phyloP scores from a whole-genome alignment of 2,113 vertebrate genomes.

The Vulpes lagopus region DNA sequence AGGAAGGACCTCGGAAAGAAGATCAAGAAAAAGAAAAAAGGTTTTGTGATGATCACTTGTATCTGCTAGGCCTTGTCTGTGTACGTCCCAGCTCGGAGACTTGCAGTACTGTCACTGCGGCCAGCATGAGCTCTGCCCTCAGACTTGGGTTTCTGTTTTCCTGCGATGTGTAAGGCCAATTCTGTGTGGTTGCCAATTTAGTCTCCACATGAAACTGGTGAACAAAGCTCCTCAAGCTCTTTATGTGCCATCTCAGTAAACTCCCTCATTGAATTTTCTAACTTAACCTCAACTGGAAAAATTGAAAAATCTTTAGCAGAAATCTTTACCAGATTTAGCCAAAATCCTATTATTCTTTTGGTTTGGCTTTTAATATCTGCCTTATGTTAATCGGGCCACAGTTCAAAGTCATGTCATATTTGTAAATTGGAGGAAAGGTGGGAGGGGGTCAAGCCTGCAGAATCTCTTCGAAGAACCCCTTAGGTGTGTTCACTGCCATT shows the following conservation, averaged over 20 bases:
- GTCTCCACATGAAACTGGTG: background rate
- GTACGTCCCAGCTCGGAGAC: rapidly evolving
- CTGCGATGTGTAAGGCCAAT: rapidly evolving
- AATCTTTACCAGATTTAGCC: background rate
- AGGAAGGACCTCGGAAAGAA: constrained; percentile 87
- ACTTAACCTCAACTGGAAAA: background rate
- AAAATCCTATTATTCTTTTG: background rate
- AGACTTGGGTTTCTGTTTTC: rapidly evolving
- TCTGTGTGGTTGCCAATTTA: rapidly evolving
- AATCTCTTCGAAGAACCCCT: background rate
- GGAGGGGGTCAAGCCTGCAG: background rate
- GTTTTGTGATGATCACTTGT: background rate
- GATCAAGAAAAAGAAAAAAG: constrained; percentile 87
- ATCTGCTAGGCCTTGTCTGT: background rate
- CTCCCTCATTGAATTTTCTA: background rate
- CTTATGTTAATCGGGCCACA: background rate
- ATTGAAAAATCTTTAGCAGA: background rate
- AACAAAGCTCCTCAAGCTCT: background rate
- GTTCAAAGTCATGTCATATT: background rate
- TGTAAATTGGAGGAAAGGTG: background rate
- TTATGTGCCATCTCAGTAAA: background rate
- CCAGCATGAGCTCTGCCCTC: background rate
- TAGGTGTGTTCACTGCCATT: rapidly evolving
- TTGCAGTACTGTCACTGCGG: rapidly evolving
- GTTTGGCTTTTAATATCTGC: background rate